These are phyloP conservation scores for Raja brachyura DNA, from an alignment of 2,113 vertebrate species.

Conservation along the genomic window DNA sequence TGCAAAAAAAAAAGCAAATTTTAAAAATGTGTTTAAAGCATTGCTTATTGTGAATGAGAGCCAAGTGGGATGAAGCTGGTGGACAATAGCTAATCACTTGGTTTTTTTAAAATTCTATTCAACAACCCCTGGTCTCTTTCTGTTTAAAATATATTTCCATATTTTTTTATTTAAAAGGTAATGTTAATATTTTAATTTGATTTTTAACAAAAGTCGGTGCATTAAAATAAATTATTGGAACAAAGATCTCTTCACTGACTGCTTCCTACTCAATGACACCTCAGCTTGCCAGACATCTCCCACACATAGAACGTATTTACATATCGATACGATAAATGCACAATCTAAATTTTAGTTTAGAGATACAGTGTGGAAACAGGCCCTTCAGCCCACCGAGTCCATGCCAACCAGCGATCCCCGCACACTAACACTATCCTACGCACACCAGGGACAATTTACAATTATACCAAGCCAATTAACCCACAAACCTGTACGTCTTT, in stretches of 20 bases:
- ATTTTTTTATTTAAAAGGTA: neutral
- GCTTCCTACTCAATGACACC: constrained; percentile 16
- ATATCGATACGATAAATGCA: neutral
- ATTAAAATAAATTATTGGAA: neutral
- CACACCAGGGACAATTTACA: no score
- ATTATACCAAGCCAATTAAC: no score
- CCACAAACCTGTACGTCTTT: no score
- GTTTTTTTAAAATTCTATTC: neutral
- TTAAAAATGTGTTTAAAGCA: no score
- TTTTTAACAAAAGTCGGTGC: neutral
- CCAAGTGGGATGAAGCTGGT: neutral
- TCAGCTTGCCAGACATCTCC: constrained; percentile 12
- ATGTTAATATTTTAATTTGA: neutral
- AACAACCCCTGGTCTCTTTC: neutral
- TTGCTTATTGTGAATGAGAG: no score
- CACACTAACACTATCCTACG: no score
- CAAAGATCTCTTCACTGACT: neutral
- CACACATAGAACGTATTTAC: constrained; percentile 19
- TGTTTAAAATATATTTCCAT: neutral
- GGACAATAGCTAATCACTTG: neutral
- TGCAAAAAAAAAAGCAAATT: no score
- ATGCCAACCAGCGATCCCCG: no score
- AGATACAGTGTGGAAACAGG: no score
- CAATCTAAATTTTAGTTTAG: neutral
- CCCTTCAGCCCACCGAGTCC: no score